Evolutionary conservation across 2,888 invertebrate genomes (phyloP).

Genomic region (Lasius platythorax): DNA sequence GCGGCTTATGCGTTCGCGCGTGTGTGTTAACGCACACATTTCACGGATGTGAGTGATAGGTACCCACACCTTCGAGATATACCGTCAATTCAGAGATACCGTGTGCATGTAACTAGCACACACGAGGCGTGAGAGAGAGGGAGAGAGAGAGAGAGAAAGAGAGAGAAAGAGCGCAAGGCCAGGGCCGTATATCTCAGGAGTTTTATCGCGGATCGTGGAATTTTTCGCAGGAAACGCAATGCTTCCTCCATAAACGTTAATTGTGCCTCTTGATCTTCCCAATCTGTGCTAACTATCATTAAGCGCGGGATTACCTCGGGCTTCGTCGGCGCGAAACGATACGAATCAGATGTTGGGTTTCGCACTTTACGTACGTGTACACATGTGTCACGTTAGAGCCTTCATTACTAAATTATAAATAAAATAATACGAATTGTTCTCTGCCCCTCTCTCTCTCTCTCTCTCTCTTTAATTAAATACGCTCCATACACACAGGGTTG

Average conservation of each 20-base stretch:
- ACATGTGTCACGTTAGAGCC: background rate
- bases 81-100: slow-evolving; percentile 12
- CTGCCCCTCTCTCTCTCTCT: background rate
- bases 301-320: background rate
- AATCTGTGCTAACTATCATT: slow-evolving; percentile 14
- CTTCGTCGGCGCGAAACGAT: background rate
- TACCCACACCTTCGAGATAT: slow-evolving; percentile 15
- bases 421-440: background rate
- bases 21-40: background rate
- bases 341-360: background rate
- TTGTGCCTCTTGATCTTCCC: background rate
- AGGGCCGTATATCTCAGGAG: slow-evolving; percentile 39
- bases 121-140: slow-evolving; percentile 23
- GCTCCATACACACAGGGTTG: background rate
- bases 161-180: slow-evolving; percentile 49
- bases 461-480: background rate
- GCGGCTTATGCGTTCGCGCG: background rate
- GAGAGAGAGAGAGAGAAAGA: no score
- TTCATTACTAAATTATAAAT: background rate
- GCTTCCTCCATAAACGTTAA: slow-evolving; percentile 25
- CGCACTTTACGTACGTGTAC: background rate
- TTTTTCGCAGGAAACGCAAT: slow-evolving; percentile 13
- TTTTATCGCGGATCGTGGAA: slow-evolving; percentile 20
- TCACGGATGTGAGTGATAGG: background rate
- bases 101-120: slow-evolving; percentile 44